Conservation (phyloP, 2,888 invertebrate genomes). For the Oegoconia quadripuncta region DNA sequence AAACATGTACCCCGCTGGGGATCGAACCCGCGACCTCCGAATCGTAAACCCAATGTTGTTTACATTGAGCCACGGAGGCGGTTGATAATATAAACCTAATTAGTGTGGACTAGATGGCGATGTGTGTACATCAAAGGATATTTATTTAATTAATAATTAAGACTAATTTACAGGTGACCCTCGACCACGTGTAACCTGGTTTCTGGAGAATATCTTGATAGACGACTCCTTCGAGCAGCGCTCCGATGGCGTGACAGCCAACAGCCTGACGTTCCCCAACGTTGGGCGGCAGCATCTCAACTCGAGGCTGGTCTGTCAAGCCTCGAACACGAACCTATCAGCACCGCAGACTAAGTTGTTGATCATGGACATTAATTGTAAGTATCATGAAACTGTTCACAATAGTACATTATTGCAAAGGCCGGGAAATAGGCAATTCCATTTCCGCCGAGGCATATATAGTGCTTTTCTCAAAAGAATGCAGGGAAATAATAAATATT, state of each 20-base stretch:
- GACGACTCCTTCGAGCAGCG: slow-evolving; percentile 89
- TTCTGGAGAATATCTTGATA: slow-evolving; percentile 89
- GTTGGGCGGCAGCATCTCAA: slow-evolving; percentile 91
- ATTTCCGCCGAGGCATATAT: no score
- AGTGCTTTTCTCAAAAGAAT: no score
- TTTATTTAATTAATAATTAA: not conserved
- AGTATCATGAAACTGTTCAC: slow-evolving; percentile 63
- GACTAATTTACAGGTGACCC: slow-evolving; percentile 81
- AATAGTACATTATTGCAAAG: no score
- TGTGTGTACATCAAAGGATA: no score
- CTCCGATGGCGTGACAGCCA: slow-evolving; percentile 84
- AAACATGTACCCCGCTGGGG: no score
- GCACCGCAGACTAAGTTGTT: slow-evolving; percentile 87
- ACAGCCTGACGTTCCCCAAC: slow-evolving; percentile 87
- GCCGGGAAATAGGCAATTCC: not conserved
- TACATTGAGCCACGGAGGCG: no score
- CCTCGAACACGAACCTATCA: slow-evolving; percentile 91
- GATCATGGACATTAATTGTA: slow-evolving; percentile 91
- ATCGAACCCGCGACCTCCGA: no score
- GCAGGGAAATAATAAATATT: no score
- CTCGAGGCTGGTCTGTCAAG: slow-evolving; percentile 90
- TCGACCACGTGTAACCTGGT: slow-evolving; percentile 89
- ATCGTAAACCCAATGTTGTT: no score
- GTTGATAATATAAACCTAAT: no score
- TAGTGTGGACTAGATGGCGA: no score